Base-by-base conservation (phyloP, 2,888 invertebrate genomes). In the Phortica okadai region DNA sequence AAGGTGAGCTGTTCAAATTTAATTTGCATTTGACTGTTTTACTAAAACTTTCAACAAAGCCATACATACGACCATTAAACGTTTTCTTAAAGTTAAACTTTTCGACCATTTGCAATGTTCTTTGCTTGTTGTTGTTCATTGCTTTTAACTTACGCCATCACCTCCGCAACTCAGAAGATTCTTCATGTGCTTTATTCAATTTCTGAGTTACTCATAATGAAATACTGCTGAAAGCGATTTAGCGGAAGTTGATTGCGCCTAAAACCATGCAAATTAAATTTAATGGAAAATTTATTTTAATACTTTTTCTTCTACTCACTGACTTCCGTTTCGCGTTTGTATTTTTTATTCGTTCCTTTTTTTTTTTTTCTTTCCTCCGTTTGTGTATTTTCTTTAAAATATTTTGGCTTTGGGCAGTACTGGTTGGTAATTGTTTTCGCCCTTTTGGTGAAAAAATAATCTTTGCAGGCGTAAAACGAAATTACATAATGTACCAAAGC, bases 221-320 rank as follows among this genome's bases (percentile, higher is more conserved):
- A 83, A 81, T 85, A 82, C 78, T 77, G 74, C 79, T 80, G 82
- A 81, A 77, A 81, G 77, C 78, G 77, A 75, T 80, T 79, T 33
- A 75, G 74, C 79, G 79, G 80, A 78, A 79, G 81, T 76, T 80
- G 79, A 82, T 83, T 83, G 77, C 75, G 84, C 83, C 87, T 86
- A 83, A 85, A 85, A 83, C 83, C 83, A 86, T 81, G 82, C 79
- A 85, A 85, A 85, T 84, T 82, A 85, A 84, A 84, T 85, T 84
- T 82, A 82, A 85, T 86, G 85, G 80, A 86, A 85, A 85, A 85
- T 82, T 75, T 83, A 84, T 85, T 85, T 83, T 82, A 75, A 78
- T 81, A 82, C 75, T 81, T 81, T 77, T 76, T 50, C 45, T 16
- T 21, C 25, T 50, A 33, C 8, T 45, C 21, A 21, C 50, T 50